phyloP scores from a whole-genome alignment of 2,113 vertebrate genomes.

The Furnarius figulus region DNA sequence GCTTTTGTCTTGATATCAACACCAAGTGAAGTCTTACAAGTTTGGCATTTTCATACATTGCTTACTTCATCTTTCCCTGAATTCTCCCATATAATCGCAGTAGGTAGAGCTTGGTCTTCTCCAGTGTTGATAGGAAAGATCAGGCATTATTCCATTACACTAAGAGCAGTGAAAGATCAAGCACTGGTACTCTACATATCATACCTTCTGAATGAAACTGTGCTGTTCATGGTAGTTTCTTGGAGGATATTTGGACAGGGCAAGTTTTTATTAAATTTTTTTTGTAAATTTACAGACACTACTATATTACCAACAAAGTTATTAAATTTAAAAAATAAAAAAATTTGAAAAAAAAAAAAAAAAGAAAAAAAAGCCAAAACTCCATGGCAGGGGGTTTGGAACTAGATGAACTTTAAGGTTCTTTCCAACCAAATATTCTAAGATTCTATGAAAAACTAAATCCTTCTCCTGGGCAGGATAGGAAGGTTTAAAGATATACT shows the following conservation, averaged over 20 bases:
- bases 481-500: not conserved
- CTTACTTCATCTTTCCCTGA: not conserved
- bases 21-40: not conserved
- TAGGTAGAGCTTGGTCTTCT: not conserved
- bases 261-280: not conserved
- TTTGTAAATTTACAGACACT: not conserved
- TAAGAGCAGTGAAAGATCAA: not conserved
- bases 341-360: not conserved
- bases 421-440: not conserved
- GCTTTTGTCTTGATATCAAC: not conserved
- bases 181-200: fast-evolving
- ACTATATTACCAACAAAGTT: not conserved
- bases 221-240: not conserved
- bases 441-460: not conserved
- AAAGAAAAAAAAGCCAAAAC: too few species aligned
- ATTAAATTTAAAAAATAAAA: not conserved
- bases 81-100: not conserved
- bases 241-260: not conserved
- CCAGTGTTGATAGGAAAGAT: not conserved
- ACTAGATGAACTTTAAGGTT: not conserved
- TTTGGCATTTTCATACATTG: not conserved
- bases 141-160: not conserved
- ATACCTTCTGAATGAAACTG: not conserved
- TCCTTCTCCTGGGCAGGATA: not conserved
- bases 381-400: not conserved